These are phyloP conservation scores for Eilema griseolum DNA, from an alignment of 2,888 invertebrate species.

Conservation along the genomic window DNA sequence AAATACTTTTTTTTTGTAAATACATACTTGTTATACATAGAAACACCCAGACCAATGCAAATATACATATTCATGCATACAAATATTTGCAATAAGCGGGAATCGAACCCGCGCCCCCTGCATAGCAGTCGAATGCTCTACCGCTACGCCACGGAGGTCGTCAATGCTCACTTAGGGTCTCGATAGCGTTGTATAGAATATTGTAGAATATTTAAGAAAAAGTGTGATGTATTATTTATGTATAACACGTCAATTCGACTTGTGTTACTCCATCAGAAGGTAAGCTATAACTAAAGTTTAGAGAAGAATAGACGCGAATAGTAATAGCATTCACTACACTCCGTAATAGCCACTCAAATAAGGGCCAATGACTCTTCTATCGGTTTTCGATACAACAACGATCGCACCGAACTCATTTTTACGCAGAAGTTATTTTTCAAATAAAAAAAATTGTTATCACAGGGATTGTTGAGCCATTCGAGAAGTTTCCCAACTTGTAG, in stretches of 20 bases:
- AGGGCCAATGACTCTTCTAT: neutral
- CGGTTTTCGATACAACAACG: slow-evolving; percentile 4
- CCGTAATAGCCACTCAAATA: neutral
- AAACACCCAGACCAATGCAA: too few species aligned
- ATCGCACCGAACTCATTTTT: slow-evolving; percentile 3
- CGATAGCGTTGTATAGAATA: too few species aligned
- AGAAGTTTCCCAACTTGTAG: slow-evolving; percentile 9
- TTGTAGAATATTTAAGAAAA: too few species aligned
- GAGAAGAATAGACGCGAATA: neutral
- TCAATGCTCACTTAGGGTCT: too few species aligned
- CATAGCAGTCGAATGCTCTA: too few species aligned
- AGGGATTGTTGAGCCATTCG: slow-evolving; percentile 9
- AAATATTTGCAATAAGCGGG: too few species aligned
- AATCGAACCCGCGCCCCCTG: too few species aligned
- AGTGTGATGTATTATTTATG: neutral
- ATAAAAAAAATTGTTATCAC: neutral
- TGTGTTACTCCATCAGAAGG: neutral
- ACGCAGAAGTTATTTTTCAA: slow-evolving; percentile 14
- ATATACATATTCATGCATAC: too few species aligned
- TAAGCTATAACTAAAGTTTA: neutral
- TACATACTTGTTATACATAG: too few species aligned
- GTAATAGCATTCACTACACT: neutral
- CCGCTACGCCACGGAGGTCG: too few species aligned
- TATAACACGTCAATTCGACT: neutral
- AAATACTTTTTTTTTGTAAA: too few species aligned